Base-by-base conservation (phyloP, 2,888 invertebrate species). In the Spilosoma lubricipeda region DNA sequence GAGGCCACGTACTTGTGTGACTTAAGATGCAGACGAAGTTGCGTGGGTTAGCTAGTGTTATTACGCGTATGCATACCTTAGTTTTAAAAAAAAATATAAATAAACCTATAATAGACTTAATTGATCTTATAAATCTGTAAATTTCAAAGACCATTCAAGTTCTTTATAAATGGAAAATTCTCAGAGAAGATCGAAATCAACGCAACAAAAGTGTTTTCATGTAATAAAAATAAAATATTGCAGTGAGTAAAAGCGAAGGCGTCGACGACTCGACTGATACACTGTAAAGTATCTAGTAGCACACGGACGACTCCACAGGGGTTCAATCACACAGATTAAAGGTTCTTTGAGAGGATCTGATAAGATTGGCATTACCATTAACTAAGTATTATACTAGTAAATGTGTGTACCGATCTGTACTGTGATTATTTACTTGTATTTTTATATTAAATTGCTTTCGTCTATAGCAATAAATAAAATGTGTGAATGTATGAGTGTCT, bases 321-420 rank as follows among this genome's bases (percentile, higher is more conserved):
- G 82, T 85, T 90, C 91, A 91, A 92, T 92, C 90, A 89, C 82
- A 85, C 80, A 90, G 91, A 92, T 92, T 91, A 91, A 92, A 92
- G 90, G 86, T 80, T 84, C 87, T 89, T 88, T 87, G 84, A 88
- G 78, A 81, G 79, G 80, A 84, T 84, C 84, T 81, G 88, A 87
- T 88, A 87, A 82, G 74, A 68, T 73, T 33, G 67, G 71, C 68
- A 83, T 81, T 80, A 79, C 77, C 76, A 79, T 79, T 83, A 78
- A 74, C 78, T 56, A 77, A 72, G 75, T 78, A 77, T 76, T 74
- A 77, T 78, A 79, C 70, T 78, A 76, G 76, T 77, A 75, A 79
- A 82, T 74, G 48, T 76, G 48, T 70, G 33, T 45, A 65, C 23
- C n/a, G 63, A 72, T 70, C 30, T 74, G 52, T 71, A 42, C 36